Conservation (phyloP, 2,113 vertebrate genomes). For the Edolisoma coerulescens region DNA sequence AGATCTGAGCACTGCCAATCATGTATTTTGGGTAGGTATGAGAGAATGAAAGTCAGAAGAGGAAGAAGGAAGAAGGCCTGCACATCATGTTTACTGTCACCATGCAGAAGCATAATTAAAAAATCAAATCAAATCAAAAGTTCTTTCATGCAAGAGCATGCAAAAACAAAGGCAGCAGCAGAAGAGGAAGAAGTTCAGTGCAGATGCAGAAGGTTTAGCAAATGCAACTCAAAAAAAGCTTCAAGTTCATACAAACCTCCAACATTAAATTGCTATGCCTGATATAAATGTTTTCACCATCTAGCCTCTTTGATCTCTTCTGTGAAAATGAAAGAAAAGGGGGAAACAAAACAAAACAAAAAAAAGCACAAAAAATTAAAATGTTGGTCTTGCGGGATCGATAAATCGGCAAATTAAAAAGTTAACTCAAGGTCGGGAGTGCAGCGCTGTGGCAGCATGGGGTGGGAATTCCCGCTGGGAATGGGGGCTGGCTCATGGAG, state of each 20-base stretch:
- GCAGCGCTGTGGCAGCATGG: constrained; percentile 57
- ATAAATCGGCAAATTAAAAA: constrained; percentile 75
- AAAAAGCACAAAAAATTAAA: constrained; percentile 82
- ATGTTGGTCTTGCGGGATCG: constrained; percentile 70
- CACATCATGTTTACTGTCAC: constrained; percentile 38
- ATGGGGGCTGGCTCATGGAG: constrained; percentile 18
- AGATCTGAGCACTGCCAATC: constrained; percentile 71
- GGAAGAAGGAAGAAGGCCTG: constrained; percentile 57
- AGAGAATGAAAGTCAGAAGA: constrained; percentile 70
- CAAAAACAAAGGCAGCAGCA: constrained; percentile 69
- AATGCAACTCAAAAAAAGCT: constrained; percentile 73
- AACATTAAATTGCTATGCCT: constrained; percentile 99
- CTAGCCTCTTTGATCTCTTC: constrained; percentile 98
- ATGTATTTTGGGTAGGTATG: constrained; percentile 67
- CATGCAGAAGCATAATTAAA: constrained; percentile 70
- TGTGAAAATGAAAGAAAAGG: constrained; percentile 85
- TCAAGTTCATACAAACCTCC: constrained; percentile 97
- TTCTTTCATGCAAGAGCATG: constrained; percentile 72
- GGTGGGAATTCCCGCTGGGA: constrained; percentile 41
- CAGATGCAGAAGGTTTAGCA: constrained; percentile 69
- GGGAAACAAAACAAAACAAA: constrained; percentile 60
- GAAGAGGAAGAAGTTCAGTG: constrained; percentile 53
- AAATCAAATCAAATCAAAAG: not conserved
- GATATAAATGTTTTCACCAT: constrained; percentile 99
- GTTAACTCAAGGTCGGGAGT: constrained; percentile 57